Evolutionary conservation across 2,113 vertebrate genomes (phyloP).

Genomic region (Prionailurus viverrinus): DNA sequence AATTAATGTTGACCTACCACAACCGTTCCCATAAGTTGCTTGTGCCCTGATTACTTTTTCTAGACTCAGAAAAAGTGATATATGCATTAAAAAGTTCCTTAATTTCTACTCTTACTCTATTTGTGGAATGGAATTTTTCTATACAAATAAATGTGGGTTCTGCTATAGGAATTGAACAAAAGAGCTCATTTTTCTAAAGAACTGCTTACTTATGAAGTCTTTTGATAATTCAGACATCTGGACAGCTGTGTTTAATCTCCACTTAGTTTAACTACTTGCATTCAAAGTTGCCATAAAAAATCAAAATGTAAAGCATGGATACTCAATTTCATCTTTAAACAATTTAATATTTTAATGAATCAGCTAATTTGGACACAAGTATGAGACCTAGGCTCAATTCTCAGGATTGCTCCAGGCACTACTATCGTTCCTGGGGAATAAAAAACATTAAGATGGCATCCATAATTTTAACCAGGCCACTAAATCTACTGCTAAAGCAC

Average conservation of each 20-base stretch:
- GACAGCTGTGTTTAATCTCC: conserved; percentile 80
- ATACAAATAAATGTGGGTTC: conserved; percentile 66
- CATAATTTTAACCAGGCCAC: background rate
- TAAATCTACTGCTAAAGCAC: background rate
- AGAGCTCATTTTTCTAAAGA: conserved; percentile 79
- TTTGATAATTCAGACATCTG: conserved; percentile 82
- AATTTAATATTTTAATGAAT: conserved; percentile 59
- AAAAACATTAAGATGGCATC: background rate
- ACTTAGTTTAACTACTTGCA: conserved; percentile 69
- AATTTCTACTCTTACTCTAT: conserved; percentile 53
- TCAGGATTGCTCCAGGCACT: background rate
- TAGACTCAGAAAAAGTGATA: background rate
- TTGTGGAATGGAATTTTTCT: conserved; percentile 78
- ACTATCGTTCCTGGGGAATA: background rate
- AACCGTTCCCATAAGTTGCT: background rate
- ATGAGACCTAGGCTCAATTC: background rate
- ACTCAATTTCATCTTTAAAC: conserved; percentile 57
- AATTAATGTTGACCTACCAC: background rate
- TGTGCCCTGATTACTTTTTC: conserved; percentile 6
- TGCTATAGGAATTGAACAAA: conserved; percentile 74
- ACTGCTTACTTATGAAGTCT: conserved; percentile 81
- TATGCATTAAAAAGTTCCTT: conserved; percentile 14
- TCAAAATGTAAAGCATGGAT: conserved; percentile 58
- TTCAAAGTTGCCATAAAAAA: conserved; percentile 70
- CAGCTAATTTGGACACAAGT: conserved; percentile 24